phyloP scores from a whole-genome alignment of 1,140 invertebrate genomes.

The Hycleus phaleratus region DNA sequence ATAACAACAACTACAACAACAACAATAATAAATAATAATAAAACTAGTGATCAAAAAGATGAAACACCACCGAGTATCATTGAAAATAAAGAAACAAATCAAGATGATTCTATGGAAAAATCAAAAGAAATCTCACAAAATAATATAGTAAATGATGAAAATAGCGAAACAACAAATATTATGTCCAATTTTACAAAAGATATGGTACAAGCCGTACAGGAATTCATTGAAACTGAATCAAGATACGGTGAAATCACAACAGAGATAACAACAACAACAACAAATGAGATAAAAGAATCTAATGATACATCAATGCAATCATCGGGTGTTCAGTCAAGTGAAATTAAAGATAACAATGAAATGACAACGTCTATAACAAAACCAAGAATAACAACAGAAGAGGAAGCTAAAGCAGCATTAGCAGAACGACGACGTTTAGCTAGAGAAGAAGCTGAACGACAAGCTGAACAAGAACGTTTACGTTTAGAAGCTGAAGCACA shows the following conservation, averaged over 20 bases:
- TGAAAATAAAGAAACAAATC: conserved; percentile 1
- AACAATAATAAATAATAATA: background rate
- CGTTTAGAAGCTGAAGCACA: conserved; percentile 65
- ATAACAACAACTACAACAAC: background rate
- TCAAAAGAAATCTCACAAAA: no score
- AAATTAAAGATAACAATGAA: conserved; percentile 22
- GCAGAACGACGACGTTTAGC: conserved; percentile 76
- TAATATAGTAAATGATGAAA: no score
- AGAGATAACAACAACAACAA: background rate
- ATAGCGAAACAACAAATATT: no score
- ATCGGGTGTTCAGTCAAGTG: background rate
- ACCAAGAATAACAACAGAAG: conserved; percentile 72
- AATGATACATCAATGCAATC: background rate
- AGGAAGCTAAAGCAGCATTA: conserved; percentile 81
- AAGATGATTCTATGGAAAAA: background rate
- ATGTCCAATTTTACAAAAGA: no score
- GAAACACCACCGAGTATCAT: background rate
- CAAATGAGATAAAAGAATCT: background rate
- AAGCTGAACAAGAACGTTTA: conserved; percentile 73
- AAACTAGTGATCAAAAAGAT: conserved; percentile 1
- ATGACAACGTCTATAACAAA: conserved; percentile 59
- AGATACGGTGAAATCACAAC: background rate
- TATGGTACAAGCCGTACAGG: no score
- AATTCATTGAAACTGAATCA: background rate
- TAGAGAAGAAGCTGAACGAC: conserved; percentile 76